Evolutionary conservation across 2,113 vertebrate genomes (phyloP), one percentile per base, ranked within the genome.

Genomic region (Microcebus griseorufus): DNA sequence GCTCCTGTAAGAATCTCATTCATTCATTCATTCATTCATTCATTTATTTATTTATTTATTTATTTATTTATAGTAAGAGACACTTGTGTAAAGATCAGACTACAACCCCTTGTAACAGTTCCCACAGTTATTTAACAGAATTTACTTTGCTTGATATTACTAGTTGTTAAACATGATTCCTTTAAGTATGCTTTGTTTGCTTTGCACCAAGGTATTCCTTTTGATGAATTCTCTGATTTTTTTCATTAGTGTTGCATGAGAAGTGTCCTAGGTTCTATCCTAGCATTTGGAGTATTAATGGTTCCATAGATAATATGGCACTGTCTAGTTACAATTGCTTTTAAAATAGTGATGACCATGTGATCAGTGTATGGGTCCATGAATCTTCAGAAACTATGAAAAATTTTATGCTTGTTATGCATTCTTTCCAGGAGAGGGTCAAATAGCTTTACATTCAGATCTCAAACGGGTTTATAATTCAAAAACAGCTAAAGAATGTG

Each of bases 321-420:
- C 22, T 81, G 42, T 70, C 42, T 86, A 23, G 55, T 95, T 93
- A 80, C 84, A 96, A 60, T 76, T 97, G 37, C 34, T 75, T 97
- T 85, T 58, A 69, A 84, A 88, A 72, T 75, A 87, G 29, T 75
- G 48, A 48, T 18, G 62, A 73, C 22, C 39, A 12, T 64, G 39
- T 48, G 22, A 32, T 72, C n/a, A 65, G 23, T 90, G 67, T 51
- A 78, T 48, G 45, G 70, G 12, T 60, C 39, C 23, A 10, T 72
- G 67, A 79, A 69, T 78, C 45, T 53, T 34, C 32, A 29, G 73
- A 55, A 93, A 62, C 92, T 37, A 79, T 91, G 53, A 82, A 78
- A 85, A 20, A 73, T n/a, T 91, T 73, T 88, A 79, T 88, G 51
- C 32, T 81, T 53, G 7, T 51, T 51, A 27, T 79, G 60, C 42